A percentile compares a stretch with the other conserved stretches of the same genome.
Conservation (phyloP, 2,113 vertebrate genomes). For the Poecile atricapillus region DNA sequence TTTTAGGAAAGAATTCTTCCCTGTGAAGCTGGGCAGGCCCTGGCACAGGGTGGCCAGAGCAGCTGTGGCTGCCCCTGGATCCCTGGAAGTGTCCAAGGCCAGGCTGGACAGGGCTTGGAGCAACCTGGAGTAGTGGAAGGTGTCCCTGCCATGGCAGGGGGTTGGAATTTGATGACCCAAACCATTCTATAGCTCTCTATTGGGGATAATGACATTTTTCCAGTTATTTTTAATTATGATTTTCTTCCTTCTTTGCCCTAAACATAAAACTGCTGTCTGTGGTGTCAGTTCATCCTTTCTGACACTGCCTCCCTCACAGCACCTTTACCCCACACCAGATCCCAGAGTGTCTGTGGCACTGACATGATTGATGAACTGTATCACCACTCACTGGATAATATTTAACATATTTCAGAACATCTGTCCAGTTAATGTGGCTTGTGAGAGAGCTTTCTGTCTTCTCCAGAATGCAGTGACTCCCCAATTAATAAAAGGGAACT, state of each 20-base stretch:
- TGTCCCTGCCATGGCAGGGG: neutral
- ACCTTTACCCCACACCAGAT: neutral
- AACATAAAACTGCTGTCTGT: neutral
- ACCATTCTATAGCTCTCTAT: neutral
- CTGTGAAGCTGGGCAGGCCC: accelerated
- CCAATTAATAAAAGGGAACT: slow-evolving; percentile 34
- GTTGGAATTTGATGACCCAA: neutral
- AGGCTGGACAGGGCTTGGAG: neutral
- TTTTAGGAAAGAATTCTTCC: neutral
- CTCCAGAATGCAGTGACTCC: neutral
- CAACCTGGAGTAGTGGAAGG: accelerated
- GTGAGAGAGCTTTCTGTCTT: neutral
- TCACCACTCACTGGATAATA: neutral
- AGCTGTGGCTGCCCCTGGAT: neutral
- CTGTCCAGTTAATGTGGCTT: slow-evolving; percentile 16
- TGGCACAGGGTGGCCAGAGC: accelerated
- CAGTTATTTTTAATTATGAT: neutral
- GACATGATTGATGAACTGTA: neutral
- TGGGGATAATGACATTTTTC: neutral
- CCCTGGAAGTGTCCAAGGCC: neutral
- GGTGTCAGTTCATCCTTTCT: neutral
- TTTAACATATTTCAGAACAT: slow-evolving; percentile 41
- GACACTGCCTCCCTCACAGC: neutral
- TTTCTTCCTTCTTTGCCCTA: neutral
- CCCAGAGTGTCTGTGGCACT: neutral